Conservation (phyloP, 37 sponge, comb jelly and placozoan genomes). For the Tethya wilhelma region DNA sequence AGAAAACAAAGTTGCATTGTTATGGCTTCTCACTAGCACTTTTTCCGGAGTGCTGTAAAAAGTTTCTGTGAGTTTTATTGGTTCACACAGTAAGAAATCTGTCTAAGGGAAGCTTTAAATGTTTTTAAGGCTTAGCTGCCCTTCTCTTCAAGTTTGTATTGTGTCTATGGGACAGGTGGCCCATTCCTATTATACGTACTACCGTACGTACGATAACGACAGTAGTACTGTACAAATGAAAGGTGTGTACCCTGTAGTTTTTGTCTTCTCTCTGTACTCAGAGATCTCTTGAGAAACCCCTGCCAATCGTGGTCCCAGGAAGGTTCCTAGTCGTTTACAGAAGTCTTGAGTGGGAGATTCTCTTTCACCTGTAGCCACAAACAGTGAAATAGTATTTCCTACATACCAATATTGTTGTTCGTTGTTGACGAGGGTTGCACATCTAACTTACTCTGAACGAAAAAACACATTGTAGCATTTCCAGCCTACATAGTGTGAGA, state of each 20-base stretch:
- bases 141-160: no score
- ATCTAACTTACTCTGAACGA: conserved; percentile 65
- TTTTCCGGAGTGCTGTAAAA: no score
- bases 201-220: no score
- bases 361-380: background rate
- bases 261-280: conserved; percentile 38
- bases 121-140: no score
- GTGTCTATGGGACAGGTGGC: no score
- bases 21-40: no score
- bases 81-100: no score
- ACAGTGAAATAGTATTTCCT: background rate
- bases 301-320: conserved; percentile 71
- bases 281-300: conserved; percentile 47
- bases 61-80: no score
- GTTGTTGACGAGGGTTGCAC: background rate
- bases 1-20: no score
- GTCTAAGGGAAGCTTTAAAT: no score
- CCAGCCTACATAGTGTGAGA: conserved; percentile 56
- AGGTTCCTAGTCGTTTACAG: conserved; percentile 60
- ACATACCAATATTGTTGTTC: background rate
- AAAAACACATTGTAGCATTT: conserved; percentile 74
- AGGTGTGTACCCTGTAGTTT: conserved; percentile 5
- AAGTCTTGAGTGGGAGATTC: conserved; percentile 50
- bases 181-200: no score
- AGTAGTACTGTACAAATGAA: no score